phyloP scores from a whole-genome alignment of 1,140 invertebrate genomes.

The Reticulitermes speratus region DNA sequence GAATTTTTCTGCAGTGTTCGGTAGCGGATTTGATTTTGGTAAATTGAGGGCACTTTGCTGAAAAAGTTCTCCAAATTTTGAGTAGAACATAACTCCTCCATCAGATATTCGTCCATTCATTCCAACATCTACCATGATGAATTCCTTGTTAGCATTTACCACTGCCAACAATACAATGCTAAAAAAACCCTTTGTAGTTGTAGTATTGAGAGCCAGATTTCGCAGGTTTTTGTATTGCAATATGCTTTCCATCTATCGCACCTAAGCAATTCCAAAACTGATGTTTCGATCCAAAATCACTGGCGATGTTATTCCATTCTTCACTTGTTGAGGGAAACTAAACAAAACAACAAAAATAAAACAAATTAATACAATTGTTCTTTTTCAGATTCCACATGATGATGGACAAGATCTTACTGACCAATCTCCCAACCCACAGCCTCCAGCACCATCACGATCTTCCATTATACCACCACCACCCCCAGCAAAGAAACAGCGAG shows the following conservation, averaged over 20 bases:
- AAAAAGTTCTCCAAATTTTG: too few relatives aligned
- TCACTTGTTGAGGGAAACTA: not conserved
- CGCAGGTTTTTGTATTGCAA: not conserved
- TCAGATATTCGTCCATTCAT: too few relatives aligned
- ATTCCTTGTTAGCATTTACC: too few relatives aligned
- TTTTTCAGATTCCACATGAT: not conserved
- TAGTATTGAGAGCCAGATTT: too few relatives aligned
- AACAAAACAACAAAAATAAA: not conserved
- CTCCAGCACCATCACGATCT: not conserved
- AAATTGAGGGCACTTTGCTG: too few relatives aligned
- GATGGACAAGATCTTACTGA: not conserved
- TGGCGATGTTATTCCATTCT: not conserved
- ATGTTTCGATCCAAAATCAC: not conserved
- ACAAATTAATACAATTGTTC: not conserved
- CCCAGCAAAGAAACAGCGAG: not conserved
- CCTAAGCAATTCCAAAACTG: slow-evolving; percentile 16
- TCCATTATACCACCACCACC: slow-evolving; percentile 6
- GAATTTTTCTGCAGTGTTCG: too few relatives aligned
- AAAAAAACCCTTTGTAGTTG: too few relatives aligned
- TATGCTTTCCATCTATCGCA: not conserved
- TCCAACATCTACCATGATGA: too few relatives aligned
- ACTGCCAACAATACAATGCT: too few relatives aligned
- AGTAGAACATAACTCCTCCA: too few relatives aligned
- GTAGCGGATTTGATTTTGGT: too few relatives aligned
- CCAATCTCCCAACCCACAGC: not conserved